Evolutionary conservation across 1,140 invertebrate species (phyloP).

Genomic region (Tachypleus tridentatus): DNA sequence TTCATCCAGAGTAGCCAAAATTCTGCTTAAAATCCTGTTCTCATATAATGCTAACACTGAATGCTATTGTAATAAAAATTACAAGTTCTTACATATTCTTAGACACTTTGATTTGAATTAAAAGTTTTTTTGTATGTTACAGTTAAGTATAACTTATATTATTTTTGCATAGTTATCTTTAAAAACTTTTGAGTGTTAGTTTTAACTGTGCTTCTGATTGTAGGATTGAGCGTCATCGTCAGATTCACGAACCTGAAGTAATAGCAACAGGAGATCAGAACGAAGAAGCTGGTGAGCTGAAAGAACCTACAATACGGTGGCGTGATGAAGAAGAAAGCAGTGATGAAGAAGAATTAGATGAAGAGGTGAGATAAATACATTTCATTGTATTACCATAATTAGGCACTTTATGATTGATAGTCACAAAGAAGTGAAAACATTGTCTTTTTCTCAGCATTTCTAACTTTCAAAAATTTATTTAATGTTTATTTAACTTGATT

Average conservation of each 20-base stretch:
- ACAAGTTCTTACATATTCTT: too few relatives aligned
- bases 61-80: too few relatives aligned
- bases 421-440: too few relatives aligned
- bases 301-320: constrained; percentile 13
- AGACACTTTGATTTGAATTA: background rate
- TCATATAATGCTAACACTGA: too few relatives aligned
- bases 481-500: constrained; percentile 5
- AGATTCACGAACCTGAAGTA: constrained; percentile 54
- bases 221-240: constrained; percentile 35
- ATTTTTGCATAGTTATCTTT: background rate
- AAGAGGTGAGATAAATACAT: constrained; percentile 21
- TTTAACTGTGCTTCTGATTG: background rate
- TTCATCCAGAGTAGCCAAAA: too few relatives aligned
- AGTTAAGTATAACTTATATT: background rate
- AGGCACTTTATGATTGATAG: too few relatives aligned
- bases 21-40: too few relatives aligned
- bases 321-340: constrained; percentile 28
- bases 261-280: constrained; percentile 47
- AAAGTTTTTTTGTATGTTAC: background rate
- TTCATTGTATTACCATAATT: too few relatives aligned
- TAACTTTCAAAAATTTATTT: constrained; percentile 9
- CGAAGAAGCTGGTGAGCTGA: constrained; percentile 19
- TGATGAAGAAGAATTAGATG: constrained; percentile 32
- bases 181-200: too few relatives aligned
- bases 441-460: too few relatives aligned